Conservation (phyloP, 2,797 vertebrate genomes). For the Psittacula echo region DNA sequence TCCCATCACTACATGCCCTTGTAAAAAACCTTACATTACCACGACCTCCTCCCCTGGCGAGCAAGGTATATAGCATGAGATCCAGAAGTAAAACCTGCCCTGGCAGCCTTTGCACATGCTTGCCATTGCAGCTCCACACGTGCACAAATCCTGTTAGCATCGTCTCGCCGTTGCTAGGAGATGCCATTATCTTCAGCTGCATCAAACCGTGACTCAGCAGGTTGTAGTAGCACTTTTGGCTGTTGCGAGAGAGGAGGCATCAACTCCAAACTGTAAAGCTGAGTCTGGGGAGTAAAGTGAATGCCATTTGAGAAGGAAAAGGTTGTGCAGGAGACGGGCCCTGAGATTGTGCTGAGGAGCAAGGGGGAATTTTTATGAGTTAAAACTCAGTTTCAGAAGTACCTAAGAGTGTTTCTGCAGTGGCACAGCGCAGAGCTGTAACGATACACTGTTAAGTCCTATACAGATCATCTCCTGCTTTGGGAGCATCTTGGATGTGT, state of each 20-base stretch:
- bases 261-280: accelerated
- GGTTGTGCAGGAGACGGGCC: accelerated
- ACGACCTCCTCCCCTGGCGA: background rate
- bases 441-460: background rate
- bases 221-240: background rate
- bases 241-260: background rate
- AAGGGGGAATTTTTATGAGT: background rate
- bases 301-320: background rate
- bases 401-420: background rate
- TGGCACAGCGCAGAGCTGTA: background rate
- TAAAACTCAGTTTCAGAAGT: background rate
- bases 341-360: too few relatives aligned
- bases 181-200: background rate
- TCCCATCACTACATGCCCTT: background rate
- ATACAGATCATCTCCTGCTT: background rate
- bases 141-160: background rate
- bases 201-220: constrained; percentile 7
- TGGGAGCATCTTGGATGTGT: background rate
- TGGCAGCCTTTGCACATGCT: background rate
- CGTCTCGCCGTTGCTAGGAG: background rate
- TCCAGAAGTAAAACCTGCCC: background rate
- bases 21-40: background rate
- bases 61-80: background rate
- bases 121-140: background rate
- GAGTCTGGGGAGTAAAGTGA: background rate